Percentiles rank a stretch among this genome's conserved stretches.
Evolutionary conservation across 2,113 vertebrate genomes (phyloP).

Genomic region (Corydoras sp.): DNA sequence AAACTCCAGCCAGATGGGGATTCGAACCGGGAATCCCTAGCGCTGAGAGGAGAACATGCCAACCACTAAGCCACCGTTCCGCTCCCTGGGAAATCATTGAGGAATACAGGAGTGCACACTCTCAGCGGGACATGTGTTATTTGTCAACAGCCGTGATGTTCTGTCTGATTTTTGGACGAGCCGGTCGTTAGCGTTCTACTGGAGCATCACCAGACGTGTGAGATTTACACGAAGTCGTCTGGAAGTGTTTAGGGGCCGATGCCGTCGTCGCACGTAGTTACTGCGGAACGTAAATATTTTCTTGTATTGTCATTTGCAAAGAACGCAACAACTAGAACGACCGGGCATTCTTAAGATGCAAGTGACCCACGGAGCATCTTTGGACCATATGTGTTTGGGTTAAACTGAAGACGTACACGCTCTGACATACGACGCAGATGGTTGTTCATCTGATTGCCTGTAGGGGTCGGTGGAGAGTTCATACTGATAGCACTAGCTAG

Average conservation of each 20-base stretch:
- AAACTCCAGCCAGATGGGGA: too few species aligned
- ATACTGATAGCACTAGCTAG: neutral
- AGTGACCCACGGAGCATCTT: neutral
- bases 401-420: neutral
- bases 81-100: constrained; percentile 1
- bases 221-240: constrained; percentile 12
- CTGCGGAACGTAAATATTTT: constrained; percentile 4
- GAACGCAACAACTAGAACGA: neutral
- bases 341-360: neutral
- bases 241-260: neutral
- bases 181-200: neutral
- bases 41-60: too few species aligned
- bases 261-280: neutral
- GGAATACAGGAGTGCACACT: constrained; percentile 1
- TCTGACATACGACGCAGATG: neutral
- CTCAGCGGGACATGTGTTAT: constrained; percentile 9
- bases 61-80: too few species aligned
- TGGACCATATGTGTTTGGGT: neutral
- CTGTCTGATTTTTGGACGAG: neutral
- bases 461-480: neutral
- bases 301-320: constrained; percentile 6
- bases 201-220: neutral
- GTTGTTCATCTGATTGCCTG: neutral
- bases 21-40: too few species aligned
- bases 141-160: constrained; percentile 16